A percentile compares a stretch with the other conserved stretches of the same genome.
These are phyloP conservation scores for Campoletis sonorensis DNA, from an alignment of 1,140 invertebrate genomes.

Conservation along the genomic window DNA sequence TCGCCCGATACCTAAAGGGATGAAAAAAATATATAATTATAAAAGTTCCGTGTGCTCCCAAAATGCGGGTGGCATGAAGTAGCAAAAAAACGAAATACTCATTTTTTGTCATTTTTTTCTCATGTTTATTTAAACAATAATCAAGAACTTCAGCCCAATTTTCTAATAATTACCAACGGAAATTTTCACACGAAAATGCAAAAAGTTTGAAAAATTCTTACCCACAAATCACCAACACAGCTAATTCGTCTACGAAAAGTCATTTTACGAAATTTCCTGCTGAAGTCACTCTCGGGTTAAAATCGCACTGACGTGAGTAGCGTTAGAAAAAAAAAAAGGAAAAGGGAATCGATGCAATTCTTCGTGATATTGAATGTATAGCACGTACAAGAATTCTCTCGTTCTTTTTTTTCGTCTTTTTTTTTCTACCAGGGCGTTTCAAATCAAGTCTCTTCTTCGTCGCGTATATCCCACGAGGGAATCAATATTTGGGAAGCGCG, in stretches of 20 bases:
- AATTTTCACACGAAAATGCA: not conserved
- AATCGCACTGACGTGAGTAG: not conserved
- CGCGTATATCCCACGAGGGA: slow-evolving; percentile 60
- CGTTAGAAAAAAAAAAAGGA: not conserved
- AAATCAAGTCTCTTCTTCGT: slow-evolving; percentile 42
- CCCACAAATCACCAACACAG: too few relatives aligned
- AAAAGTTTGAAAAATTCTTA: not conserved
- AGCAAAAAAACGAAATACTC: slow-evolving; percentile 51
- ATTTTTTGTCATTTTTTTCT: not conserved
- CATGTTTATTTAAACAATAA: too few relatives aligned
- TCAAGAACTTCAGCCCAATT: too few relatives aligned
- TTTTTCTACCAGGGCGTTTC: slow-evolving; percentile 51
- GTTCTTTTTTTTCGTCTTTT: slow-evolving; percentile 37
- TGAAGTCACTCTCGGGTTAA: not conserved
- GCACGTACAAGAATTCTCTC: slow-evolving; percentile 19
- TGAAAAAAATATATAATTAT: slow-evolving; percentile 57
- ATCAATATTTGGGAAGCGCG: slow-evolving; percentile 73
- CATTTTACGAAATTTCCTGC: too few relatives aligned
- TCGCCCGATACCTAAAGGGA: not conserved
- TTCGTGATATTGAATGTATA: not conserved
- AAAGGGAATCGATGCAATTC: not conserved
- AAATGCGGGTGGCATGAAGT: slow-evolving; percentile 59
- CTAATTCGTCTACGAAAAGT: too few relatives aligned
- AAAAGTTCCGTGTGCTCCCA: slow-evolving; percentile 59
- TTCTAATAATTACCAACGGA: too few relatives aligned